Percentiles rank a stretch among this genome's conserved stretches.
Evolutionary conservation across 2,888 invertebrate genomes (phyloP).

Genomic region (Pecten maximus): DNA sequence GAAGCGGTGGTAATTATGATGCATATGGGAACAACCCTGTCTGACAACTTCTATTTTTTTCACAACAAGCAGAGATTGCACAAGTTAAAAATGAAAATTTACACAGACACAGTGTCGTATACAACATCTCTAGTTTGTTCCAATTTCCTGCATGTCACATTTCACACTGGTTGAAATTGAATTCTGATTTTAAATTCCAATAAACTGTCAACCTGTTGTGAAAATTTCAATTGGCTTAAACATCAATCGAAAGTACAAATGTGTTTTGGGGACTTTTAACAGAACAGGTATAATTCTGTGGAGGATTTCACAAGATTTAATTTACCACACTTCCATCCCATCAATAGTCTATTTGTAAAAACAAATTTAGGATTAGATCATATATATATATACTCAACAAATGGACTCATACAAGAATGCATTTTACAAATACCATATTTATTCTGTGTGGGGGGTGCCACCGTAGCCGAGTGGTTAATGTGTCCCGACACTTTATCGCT

Average conservation of each 20-base stretch:
- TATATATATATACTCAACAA: neutral
- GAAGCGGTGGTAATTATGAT: neutral
- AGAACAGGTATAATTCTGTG: neutral
- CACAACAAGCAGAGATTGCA: neutral
- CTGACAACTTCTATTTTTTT: neutral
- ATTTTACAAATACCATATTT: neutral
- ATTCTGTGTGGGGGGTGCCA: neutral
- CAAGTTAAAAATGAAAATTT: neutral
- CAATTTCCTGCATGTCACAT: slow-evolving; percentile 13
- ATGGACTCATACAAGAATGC: neutral
- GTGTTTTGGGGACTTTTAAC: neutral
- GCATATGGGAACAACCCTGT: neutral
- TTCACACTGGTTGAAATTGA: neutral
- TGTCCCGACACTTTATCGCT: no score
- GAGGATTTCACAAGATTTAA: neutral
- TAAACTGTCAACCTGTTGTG: slow-evolving; percentile 24
- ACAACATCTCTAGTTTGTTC: neutral
- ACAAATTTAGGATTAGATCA: neutral
- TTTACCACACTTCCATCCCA: neutral
- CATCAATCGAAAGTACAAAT: neutral
- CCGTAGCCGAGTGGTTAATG: no score
- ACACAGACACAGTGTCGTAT: neutral
- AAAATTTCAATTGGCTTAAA: neutral
- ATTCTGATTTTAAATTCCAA: slow-evolving; percentile 25
- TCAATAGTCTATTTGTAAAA: neutral